These are phyloP conservation scores for Alloplasta piceator DNA, from an alignment of 2,888 invertebrate genomes.

Conservation along the genomic window DNA sequence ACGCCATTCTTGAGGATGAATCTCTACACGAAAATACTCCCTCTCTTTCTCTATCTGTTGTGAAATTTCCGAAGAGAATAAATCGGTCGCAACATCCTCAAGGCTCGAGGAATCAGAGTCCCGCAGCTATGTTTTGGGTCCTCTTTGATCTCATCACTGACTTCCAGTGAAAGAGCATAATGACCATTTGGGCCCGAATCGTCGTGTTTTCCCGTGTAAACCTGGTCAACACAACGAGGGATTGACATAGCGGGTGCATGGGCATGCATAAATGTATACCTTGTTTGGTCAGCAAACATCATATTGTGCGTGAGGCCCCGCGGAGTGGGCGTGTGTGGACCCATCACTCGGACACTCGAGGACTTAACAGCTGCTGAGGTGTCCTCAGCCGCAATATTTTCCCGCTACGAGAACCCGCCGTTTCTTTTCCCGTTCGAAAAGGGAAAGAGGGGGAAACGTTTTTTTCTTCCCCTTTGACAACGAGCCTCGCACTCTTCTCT, in stretches of 20 bases:
- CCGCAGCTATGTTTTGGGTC: conserved; percentile 25
- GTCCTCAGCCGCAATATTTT: conserved; percentile 2
- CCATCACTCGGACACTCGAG: conserved; percentile 44
- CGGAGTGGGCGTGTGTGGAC: conserved; percentile 59
- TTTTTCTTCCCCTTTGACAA: not conserved
- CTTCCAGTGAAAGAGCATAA: conserved; percentile 35
- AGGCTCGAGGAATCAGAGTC: conserved; percentile 13
- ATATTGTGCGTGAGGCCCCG: conserved; percentile 45
- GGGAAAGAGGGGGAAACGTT: not conserved
- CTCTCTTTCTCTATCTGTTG: conserved; percentile 16
- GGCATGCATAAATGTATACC: conserved; percentile 4
- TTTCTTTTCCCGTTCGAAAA: conserved; percentile 39
- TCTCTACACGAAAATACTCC: conserved; percentile 10
- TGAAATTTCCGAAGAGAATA: conserved; percentile 22
- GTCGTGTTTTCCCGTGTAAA: not conserved
- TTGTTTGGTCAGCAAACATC: conserved; percentile 64
- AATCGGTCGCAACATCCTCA: conserved; percentile 24
- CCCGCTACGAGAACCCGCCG: conserved; percentile 15
- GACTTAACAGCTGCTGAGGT: conserved; percentile 57
- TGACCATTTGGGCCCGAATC: conserved; percentile 13
- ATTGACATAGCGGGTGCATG: no score
- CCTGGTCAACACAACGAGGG: no score
- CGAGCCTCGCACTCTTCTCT: not conserved
- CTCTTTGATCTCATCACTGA: not conserved
- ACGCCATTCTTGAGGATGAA: conserved; percentile 69